These are phyloP conservation scores for Lepidotrigona ventralis DNA, from an alignment of 1,140 invertebrate species.

Conservation along the genomic window DNA sequence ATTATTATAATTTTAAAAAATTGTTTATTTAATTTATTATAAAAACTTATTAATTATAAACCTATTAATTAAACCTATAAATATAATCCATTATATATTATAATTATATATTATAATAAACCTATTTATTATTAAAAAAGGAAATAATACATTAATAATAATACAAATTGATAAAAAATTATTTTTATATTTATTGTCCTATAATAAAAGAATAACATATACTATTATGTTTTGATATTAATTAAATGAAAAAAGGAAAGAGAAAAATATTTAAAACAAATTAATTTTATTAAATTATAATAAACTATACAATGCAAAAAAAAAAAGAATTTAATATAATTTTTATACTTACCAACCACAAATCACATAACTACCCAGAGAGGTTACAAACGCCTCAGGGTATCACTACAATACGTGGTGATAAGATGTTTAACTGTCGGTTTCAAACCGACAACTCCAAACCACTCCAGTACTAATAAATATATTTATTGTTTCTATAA, in stretches of 20 bases:
- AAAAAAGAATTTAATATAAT: conserved; percentile 14
- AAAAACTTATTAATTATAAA: not conserved
- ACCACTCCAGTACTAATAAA: conserved; percentile 74
- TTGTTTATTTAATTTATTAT: not conserved
- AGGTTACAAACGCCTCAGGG: conserved; percentile 76
- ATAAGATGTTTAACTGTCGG: conserved; percentile 70
- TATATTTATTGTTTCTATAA: conserved; percentile 67
- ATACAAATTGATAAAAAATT: not conserved
- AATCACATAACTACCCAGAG: conserved; percentile 80
- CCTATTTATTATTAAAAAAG: too few relatives aligned
- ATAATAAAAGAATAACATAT: not conserved
- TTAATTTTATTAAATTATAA: not conserved
- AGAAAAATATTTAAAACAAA: not conserved
- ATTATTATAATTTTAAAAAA: not conserved
- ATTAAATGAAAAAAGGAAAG: not conserved
- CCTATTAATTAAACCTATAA: too few relatives aligned
- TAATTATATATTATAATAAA: not conserved
- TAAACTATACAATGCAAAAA: conserved; percentile 26
- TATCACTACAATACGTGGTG: conserved; percentile 71
- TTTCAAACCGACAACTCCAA: conserved; percentile 70
- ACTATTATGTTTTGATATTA: not conserved
- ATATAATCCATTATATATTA: too few relatives aligned
- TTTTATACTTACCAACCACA: conserved; percentile 76
- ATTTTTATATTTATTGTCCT: too few relatives aligned
- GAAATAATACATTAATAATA: too few relatives aligned